phyloP scores from a whole-genome alignment of 2,797 vertebrate genomes.

The Fistularia commersonii region DNA sequence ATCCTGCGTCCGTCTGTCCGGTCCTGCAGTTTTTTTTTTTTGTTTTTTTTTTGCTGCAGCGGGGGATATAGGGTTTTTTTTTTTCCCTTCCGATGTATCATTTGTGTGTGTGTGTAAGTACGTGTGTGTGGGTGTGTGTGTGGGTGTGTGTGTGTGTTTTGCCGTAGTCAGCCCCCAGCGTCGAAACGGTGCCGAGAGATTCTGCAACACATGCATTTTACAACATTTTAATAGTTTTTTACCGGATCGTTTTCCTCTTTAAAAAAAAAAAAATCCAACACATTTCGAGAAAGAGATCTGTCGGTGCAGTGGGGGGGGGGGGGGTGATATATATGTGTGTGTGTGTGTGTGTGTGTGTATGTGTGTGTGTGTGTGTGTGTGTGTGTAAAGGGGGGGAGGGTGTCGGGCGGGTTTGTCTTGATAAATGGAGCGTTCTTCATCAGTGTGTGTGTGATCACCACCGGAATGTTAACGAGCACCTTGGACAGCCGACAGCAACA shows the following conservation, averaged over 20 bases:
- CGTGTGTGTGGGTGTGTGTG: slow-evolving; percentile 20
- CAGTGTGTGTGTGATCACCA: slow-evolving; percentile 70
- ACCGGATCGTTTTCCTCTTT: no score
- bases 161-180: slow-evolving; percentile 61
- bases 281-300: not conserved
- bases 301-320: no score
- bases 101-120: no score
- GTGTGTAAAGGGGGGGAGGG: slow-evolving; percentile 33
- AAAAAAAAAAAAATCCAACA: no score
- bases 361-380: no score
- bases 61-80: slow-evolving; percentile 36
- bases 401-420: slow-evolving; percentile 53
- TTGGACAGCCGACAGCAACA: slow-evolving; percentile 60
- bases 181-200: slow-evolving; percentile 22
- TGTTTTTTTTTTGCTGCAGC: slow-evolving; percentile 61
- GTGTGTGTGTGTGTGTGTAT: no score
- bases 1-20: no score
- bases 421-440: slow-evolving; percentile 73
- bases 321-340: no score
- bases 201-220: slow-evolving; percentile 15
- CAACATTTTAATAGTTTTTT: not conserved
- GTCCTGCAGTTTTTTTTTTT: no score
- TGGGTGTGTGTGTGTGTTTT: slow-evolving; percentile 34
- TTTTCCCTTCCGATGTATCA: not conserved
- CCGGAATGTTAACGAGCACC: slow-evolving; percentile 76